These are phyloP conservation scores for Leptodactylus fuscus DNA, from an alignment of 2,113 vertebrate species.

Conservation along the genomic window DNA sequence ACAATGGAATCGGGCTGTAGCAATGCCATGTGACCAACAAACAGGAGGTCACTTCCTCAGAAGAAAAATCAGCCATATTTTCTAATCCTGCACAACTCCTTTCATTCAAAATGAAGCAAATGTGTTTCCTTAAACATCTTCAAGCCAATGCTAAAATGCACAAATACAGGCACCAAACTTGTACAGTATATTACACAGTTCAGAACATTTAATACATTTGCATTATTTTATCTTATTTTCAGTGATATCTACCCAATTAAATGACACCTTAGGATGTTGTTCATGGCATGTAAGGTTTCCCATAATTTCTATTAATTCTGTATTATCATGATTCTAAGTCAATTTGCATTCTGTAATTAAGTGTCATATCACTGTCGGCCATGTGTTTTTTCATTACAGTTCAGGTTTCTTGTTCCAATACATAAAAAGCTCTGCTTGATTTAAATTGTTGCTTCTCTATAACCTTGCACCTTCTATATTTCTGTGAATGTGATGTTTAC, in stretches of 20 bases:
- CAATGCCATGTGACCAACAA: no score
- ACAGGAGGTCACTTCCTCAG: no score
- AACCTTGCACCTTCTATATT: neutral
- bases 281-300: neutral
- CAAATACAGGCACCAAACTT: no score
- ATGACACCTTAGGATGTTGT: neutral
- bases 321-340: neutral
- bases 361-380: neutral
- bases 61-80: no score
- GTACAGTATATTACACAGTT: neutral
- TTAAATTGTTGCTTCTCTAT: neutral
- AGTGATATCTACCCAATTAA: neutral
- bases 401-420: neutral
- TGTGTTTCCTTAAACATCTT: no score
- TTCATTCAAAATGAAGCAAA: no score
- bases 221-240: neutral
- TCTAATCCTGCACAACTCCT: no score
- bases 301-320: neutral
- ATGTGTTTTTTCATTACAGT: neutral
- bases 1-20: no score
- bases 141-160: no score
- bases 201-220: neutral
- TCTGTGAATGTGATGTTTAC: neutral
- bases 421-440: neutral
- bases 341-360: constrained; percentile 19